Base-by-base conservation (phyloP, 2,113 vertebrate species). In the Plectropomus leopardus region DNA sequence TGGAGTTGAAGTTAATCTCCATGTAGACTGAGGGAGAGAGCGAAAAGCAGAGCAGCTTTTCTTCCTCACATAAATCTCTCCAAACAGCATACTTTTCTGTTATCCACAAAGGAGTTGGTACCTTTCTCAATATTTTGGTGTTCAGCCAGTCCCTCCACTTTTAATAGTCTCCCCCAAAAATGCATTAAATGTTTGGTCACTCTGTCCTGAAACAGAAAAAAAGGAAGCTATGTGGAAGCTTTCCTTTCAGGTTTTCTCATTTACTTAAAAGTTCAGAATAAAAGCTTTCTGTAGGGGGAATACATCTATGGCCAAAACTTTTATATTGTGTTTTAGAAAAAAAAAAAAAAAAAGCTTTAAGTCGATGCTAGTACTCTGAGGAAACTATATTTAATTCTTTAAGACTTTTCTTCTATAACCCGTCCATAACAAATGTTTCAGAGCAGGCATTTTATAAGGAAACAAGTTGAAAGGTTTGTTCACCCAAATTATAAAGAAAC, bases 1-100 rank as follows among this genome's bases (percentile, higher is more conserved):
- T 26, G 30, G 53, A 84, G 61, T 74, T 82, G 72, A 67, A 87
- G 81, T 84, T 85, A 85, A 91, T 88, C 78, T 83, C 64, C 69
- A 61, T 80, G 72, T 80, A 81, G 75, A 81, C 66, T 57, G 28
- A 72, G 45, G 45, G 48, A 59, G 61, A 44, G 48, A 45, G 54
- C 3, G 9, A 40, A 65, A 42, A 44, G 47, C 47, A 66, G 32
- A 77, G 36, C 47, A 17, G 28, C 11, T 53, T 69, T 60, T 73
- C 42, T 30, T 45, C 63, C 9, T 80, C 7, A 15, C 44, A 70
- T 72, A 16, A 71, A 68, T 69, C 70, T 57, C 36, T 77, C 64
- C 60, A 24, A 16, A 60, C 1, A 17, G 28, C 28, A 55, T 14
- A 61, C 34, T 30, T 36, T 26, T n/a, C 63, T 45, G 9, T 68